Evolutionary conservation across 2,113 vertebrate genomes (phyloP).

Genomic region (Amblyornis subalaris): DNA sequence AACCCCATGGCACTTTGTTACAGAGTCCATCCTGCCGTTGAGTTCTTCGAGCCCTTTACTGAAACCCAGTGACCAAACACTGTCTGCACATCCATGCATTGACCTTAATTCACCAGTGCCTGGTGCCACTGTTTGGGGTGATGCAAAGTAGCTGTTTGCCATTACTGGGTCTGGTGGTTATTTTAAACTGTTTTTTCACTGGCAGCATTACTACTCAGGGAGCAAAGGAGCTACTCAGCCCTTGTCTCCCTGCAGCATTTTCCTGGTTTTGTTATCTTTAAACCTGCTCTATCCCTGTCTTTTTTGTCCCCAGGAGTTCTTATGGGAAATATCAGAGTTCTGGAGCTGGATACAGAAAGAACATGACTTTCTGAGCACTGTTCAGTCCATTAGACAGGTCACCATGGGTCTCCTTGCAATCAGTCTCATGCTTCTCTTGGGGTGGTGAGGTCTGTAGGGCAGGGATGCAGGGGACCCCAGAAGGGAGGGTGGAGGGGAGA

Average conservation of each 20-base stretch:
- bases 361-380: background rate
- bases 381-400: background rate
- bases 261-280: background rate
- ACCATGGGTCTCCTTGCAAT: background rate
- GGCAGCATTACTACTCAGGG: background rate
- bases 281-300: background rate
- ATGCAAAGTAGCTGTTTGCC: background rate
- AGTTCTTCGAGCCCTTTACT: background rate
- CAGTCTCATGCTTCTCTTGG: rapidly evolving
- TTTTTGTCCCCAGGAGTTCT: background rate
- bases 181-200: background rate
- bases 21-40: background rate
- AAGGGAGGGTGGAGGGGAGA: background rate
- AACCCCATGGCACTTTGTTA: background rate
- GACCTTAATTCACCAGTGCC: background rate
- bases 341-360: background rate
- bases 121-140: background rate
- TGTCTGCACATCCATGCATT: background rate
- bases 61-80: background rate
- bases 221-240: background rate
- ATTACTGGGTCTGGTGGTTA: background rate
- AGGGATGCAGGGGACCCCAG: background rate
- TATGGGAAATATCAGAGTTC: background rate
- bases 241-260: background rate
- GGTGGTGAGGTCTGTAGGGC: background rate